Evolutionary conservation across 2,113 vertebrate genomes (phyloP), one percentile per base, ranked within the genome.

Genomic region (Vanacampus margaritifer): DNA sequence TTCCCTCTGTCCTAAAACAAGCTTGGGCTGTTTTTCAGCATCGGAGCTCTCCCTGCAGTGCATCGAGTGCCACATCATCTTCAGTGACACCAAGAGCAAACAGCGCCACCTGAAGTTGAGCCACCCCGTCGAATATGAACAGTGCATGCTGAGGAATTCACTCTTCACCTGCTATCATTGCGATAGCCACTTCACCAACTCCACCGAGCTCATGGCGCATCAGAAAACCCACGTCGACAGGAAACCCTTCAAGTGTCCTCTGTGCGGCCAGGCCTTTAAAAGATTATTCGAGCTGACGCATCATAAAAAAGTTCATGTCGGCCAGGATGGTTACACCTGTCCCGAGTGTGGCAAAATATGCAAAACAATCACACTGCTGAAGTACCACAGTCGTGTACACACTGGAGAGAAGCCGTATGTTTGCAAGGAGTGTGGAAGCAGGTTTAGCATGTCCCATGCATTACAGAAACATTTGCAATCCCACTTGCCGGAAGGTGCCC

Each of bases 131-230:
- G 87, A 92, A 69, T 93, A 93, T 16, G 90, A 91, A 69, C 86
- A 91, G 26, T 83, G 79, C 80, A 89, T 91, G 23, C 85, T 95
- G 51, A 92, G 89, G 50, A 93, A 94, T 4, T 84, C 92, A 0
- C 89, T 91, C 2, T 95, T 96, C 48, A 87, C 93, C 6, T 97
- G 95, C 65, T 93, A 95, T 0, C 92, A 95, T 6, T 98, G 95
- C 0, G 95, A 95, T 59, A 92, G 92, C 51, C 90, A 94, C 11
- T 97, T 98, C 66, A 93, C 93, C 79, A 95, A 93, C 80, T 95
- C 95, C 0, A 88, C 89, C 0, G 85, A 96, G 58, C 91, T 98
- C 32, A 90, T 94, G 94, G 86, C 89, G 9, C 95, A 98, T 75
- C 95, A 94, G 67, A 94, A 94, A 10, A 89, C 93, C 64, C 95